Percentiles rank a stretch among this genome's conserved stretches.
Evolutionary conservation across 2,113 vertebrate genomes (phyloP).

Genomic region (Tyrannus savana): DNA sequence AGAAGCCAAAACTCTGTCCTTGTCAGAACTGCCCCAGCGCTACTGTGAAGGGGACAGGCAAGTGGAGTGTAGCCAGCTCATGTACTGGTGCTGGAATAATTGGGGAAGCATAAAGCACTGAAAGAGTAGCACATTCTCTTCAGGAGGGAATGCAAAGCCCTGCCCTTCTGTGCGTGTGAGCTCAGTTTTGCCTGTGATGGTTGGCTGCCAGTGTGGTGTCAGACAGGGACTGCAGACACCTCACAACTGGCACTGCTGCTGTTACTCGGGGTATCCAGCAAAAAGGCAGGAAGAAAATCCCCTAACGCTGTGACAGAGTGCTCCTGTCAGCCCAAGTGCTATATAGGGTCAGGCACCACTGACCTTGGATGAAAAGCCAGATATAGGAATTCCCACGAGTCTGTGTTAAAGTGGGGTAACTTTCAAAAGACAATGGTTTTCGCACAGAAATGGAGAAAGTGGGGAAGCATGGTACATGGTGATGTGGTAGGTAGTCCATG

Average conservation of each 20-base stretch:
- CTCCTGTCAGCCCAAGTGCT: background rate
- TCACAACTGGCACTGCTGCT: background rate
- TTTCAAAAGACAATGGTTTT: background rate
- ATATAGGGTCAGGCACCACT: background rate
- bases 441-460: background rate
- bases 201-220: rapidly evolving
- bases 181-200: background rate
- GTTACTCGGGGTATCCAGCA: background rate
- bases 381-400: background rate
- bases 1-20: background rate
- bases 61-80: background rate
- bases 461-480: rapidly evolving
- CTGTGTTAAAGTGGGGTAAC: background rate
- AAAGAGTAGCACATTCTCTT: background rate
- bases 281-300: background rate
- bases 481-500: background rate
- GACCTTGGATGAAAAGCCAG: background rate
- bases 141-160: background rate
- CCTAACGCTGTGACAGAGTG: background rate
- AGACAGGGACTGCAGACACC: background rate
- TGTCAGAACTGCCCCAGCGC: background rate
- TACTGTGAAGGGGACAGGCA: background rate
- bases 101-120: background rate
- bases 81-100: background rate
- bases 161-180: background rate